Base-by-base conservation (phyloP, 2,888 invertebrate species). In the Agrochola circellaris region DNA sequence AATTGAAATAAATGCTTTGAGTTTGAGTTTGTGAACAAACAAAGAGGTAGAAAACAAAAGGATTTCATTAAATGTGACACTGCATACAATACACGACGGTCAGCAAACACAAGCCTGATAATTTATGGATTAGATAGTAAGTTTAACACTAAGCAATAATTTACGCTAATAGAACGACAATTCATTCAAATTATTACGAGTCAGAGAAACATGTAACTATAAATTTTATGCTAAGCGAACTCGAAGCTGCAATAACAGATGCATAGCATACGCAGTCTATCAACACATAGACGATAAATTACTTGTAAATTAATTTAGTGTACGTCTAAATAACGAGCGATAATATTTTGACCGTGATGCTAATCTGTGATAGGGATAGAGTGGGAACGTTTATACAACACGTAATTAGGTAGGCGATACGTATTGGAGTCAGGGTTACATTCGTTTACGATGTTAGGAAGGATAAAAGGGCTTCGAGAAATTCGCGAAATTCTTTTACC, bases 381-480 rank as follows among this genome's bases (percentile, higher is more conserved):
- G 83, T 88, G 86, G 80, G 79, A 87, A 85, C 83, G 82, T 80
- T 80, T 78, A 80, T 82, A 82, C 79, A 82, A 85, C 86, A 84
- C 84, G 81, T 89, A 88, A 90, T 89, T 89, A 89, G 88, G 85
- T 87, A 87, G 81, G 81, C 83, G 86, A 87, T 84, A 76, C 64
- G 73, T 78, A 73, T 82, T 89, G 85, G 88, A 76, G 69, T 86
- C 67, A 91, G 91, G 91, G 90, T 82, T 90, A 89, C 72, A 80
- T 72, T 80, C 65, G 72, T 72, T 54, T 62, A 76, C 62, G 72
- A 75, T 69, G 60, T 58, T 68, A n/a, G 23, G 58, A 79, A 71
- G 48, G 60, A 69, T 79, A 61, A 75, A 61, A 68, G 77, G 73
- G 60, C n/a, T 69, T 71, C 20, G n/a, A 2, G 5, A 54, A 51